phyloP scores from a whole-genome alignment of 2,113 vertebrate genomes.

The Lichenostomus cassidix region DNA sequence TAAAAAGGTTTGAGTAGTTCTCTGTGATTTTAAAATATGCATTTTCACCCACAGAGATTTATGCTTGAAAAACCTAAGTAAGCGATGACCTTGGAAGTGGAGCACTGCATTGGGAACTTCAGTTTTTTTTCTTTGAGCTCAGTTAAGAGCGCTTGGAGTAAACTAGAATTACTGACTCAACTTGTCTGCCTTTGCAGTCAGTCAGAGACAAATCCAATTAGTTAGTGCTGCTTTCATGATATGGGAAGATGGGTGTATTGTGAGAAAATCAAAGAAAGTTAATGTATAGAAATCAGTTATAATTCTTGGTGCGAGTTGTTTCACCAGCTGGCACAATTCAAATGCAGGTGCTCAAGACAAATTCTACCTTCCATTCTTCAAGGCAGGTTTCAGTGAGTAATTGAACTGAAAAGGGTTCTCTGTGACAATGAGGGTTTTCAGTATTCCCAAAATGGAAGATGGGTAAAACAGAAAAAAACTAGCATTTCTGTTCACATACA shows the following conservation, averaged over 20 bases:
- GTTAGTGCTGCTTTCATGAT: neutral
- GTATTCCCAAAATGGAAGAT: neutral
- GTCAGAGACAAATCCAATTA: neutral
- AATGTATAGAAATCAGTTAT: neutral
- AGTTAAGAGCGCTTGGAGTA: neutral
- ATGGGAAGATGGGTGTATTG: neutral
- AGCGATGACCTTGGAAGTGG: neutral
- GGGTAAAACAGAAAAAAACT: neutral
- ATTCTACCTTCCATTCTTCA: neutral
- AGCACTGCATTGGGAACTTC: neutral
- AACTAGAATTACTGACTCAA: neutral
- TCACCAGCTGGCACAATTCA: neutral
- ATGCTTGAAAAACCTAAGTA: slow-evolving; percentile 26
- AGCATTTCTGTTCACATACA: neutral
- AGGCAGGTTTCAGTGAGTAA: neutral
- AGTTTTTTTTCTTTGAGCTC: neutral
- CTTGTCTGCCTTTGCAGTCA: neutral
- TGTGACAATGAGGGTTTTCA: neutral
- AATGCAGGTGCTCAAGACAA: neutral
- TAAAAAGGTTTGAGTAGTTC: slow-evolving; percentile 15
- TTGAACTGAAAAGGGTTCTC: neutral
- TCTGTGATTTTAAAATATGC: slow-evolving; percentile 41
- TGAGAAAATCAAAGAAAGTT: slow-evolving; percentile 2
- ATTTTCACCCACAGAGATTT: slow-evolving; percentile 34
- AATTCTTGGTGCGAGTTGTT: neutral